Evolutionary conservation across 2,113 vertebrate species (phyloP), one percentile per base, ranked within the genome.

Genomic region (Clarias magur): DNA sequence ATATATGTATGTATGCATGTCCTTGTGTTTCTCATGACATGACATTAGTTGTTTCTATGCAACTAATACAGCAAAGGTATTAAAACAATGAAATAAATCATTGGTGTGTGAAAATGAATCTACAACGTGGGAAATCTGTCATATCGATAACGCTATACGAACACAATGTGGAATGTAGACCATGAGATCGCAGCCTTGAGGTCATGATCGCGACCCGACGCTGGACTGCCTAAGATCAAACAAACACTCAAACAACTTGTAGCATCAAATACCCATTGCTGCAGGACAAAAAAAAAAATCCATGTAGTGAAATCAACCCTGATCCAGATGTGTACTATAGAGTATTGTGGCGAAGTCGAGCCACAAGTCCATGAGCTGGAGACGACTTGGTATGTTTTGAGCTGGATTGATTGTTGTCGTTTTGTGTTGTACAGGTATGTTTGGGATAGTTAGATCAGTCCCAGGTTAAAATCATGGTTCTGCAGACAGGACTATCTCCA

Each of bases 51-150:
- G 34, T 3, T 38, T 38, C 21, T 23, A 25, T 72, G 21, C 17
- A 19, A 38, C 3, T 34, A 34, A 38, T 25, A 59, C 27, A 59
- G 27, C 5, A n/a, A n/a, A 19, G 4, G 17, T 2, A 56, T 27
- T 56, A 80, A 80, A 80, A 80, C 54, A 59, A 75, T 75, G 12
- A 13, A 25, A 76, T 76, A 59, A 85, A 62, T n/a, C 83, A 25
- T 5, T 63, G 59, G 7, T 27, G 25, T 48, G 72, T 60, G 57
- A 48, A 85, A 42, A 17, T 38, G 34, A 42, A 25, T 19, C 7
- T 3, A 60, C 17, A 16, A 16, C 38, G 17, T 76, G 72, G 72
- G 72, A 85, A 85, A 76, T 76, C 19, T 81, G 67, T 65, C 48
- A 79, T 34, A 67, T 21, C 48, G 70, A 30, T 53, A 68, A 30